Evolutionary conservation across 1,140 invertebrate species (phyloP).

Genomic region (Caenorhabditis elegans): WBcel235 BX284606.5:4065001-4065500

Average conservation of each 20-base stretch:
- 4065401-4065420: neutral
- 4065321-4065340: slow-evolving; percentile 19
- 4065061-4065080: too few species aligned
- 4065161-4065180: too few species aligned
- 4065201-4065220: too few species aligned
- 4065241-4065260: neutral
- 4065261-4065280: neutral
- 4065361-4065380: neutral
- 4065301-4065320: slow-evolving; percentile 3
- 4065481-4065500: slow-evolving; percentile 9
- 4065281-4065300: slow-evolving; percentile 24
- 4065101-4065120: too few species aligned
- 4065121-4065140: too few species aligned
- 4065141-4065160: too few species aligned
- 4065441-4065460: slow-evolving; percentile 6
- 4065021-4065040: too few species aligned
- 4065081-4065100: too few species aligned
- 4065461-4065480: slow-evolving; percentile 22
- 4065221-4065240: too few species aligned
- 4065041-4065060: too few species aligned
- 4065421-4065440: neutral
- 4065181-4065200: too few species aligned
- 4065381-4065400: slow-evolving; percentile 1
- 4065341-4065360: slow-evolving; percentile 19
- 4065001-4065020: too few species aligned